Evolutionary conservation across 64 coral and sea anemone species (phyloP).

Genomic region (Dendrophyllia cribrosa): DNA sequence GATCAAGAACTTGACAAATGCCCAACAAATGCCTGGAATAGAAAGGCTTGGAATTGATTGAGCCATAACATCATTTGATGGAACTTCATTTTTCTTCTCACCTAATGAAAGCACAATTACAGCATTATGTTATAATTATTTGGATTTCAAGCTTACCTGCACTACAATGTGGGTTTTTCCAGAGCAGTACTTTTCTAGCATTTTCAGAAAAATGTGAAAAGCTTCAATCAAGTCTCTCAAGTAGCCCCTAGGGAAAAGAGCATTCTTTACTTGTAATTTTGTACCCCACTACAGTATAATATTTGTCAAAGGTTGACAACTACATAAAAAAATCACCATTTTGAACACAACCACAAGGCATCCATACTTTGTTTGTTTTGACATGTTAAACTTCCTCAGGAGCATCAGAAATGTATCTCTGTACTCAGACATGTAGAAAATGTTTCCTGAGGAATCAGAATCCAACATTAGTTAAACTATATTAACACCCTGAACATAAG

Average conservation of each 20-base stretch:
- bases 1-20: too few relatives aligned
- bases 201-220: slow-evolving; percentile 97
- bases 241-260: slow-evolving; percentile 70
- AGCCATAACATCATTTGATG: too few relatives aligned
- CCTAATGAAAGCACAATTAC: too few relatives aligned
- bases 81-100: too few relatives aligned
- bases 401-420: slow-evolving; percentile 89
- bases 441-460: slow-evolving; percentile 69
- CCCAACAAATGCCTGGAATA: too few relatives aligned
- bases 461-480: background rate
- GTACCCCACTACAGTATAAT: too few relatives aligned
- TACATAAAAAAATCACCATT: too few relatives aligned
- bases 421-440: slow-evolving; percentile 95
- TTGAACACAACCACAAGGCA: too few relatives aligned
- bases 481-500: too few relatives aligned
- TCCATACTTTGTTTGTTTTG: slow-evolving; percentile 91
- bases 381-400: slow-evolving; percentile 85
- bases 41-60: too few relatives aligned
- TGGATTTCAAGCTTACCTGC: slow-evolving; percentile 57
- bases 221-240: slow-evolving; percentile 92
- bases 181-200: slow-evolving; percentile 85
- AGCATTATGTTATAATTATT: background rate
- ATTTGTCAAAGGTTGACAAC: too few relatives aligned
- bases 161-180: slow-evolving; percentile 88
- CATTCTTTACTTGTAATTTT: background rate